phyloP scores from a whole-genome alignment of 2,797 vertebrate species.

The Acrossocheilus fasciatus region DNA sequence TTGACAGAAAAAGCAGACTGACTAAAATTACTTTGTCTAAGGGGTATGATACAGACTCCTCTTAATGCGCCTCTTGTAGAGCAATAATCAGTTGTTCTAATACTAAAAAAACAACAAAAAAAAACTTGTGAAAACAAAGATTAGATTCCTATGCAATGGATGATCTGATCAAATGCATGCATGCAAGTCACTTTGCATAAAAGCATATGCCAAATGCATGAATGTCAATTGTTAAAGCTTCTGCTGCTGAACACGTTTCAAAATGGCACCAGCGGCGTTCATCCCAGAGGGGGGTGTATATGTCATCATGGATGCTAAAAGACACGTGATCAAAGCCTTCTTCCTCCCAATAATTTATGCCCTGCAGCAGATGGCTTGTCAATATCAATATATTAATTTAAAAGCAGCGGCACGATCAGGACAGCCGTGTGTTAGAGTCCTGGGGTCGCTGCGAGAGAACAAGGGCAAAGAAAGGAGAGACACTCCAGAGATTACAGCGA shows the following conservation, averaged over 20 bases:
- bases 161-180: background rate
- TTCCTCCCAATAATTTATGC: conserved; percentile 87
- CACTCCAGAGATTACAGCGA: conserved; percentile 16
- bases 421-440: conserved; percentile 60
- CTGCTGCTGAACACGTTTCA: conserved; percentile 37
- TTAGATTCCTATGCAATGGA: background rate
- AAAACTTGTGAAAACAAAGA: background rate
- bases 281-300: conserved; percentile 77
- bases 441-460: conserved; percentile 50
- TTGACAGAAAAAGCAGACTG: too few species aligned
- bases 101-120: too few species aligned
- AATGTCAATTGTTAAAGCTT: background rate
- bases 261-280: conserved; percentile 51
- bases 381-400: conserved; percentile 99
- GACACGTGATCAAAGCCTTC: conserved; percentile 83
- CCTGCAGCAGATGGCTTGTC: conserved; percentile 90
- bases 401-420: conserved; percentile 78
- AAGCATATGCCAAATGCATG: background rate
- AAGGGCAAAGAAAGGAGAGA: conserved; percentile 75
- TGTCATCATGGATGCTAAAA: conserved; percentile 77
- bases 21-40: too few species aligned
- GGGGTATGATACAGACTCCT: too few species aligned
- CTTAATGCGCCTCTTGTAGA: too few species aligned
- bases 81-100: too few species aligned
- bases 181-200: background rate